Base-by-base conservation (phyloP, 2,888 invertebrate species). In the Scaptomyza tumidula region DNA sequence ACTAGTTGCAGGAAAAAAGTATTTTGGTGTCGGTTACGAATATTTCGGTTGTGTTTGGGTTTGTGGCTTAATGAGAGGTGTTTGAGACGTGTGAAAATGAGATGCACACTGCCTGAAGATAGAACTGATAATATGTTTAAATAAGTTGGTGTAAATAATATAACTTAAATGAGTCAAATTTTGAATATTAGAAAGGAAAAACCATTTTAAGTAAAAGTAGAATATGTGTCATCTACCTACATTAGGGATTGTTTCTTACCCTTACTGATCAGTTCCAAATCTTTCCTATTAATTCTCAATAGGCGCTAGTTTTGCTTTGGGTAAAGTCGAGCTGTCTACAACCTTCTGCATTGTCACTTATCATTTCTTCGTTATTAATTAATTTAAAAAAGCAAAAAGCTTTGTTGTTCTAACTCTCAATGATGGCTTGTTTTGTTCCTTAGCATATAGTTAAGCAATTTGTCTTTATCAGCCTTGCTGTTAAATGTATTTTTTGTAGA, bases 1-100 rank as follows among this genome's bases (percentile, higher is more conserved):
- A 66, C 56, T 60, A 65, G 63, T 71, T 70, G 53, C 50, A 63
- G 54, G 55, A 43, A 53, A 53, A 66, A 64, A 61, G 68, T 71
- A 76, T 53, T 16, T 59, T 64, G 59, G 14, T 57, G 13, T 24
- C 54, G 37, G 52, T 53, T 54, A 56, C 49, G 45, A 48, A 45
- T 55, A 55, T n/a, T 9, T 49, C 27, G 11, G 31, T 46, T 31
- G 14, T 29, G 50, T 43, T 55, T 54, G 50, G 1, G 19, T 19
- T 19, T 19, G 19, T 56, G 13, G 45, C 27, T 49, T 56, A 53
- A 73, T 56, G 52, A 63, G 73, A 63, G 73, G 53, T 73, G 35
- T 46, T 45, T 56, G 19, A 29, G 73, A 52, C 52, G 33, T 49
- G 59, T 39, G 29, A 69, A 50, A 55, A 44, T 44, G 48, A 41